phyloP scores from a whole-genome alignment of 2,888 invertebrate species.

The Thera britannica region DNA sequence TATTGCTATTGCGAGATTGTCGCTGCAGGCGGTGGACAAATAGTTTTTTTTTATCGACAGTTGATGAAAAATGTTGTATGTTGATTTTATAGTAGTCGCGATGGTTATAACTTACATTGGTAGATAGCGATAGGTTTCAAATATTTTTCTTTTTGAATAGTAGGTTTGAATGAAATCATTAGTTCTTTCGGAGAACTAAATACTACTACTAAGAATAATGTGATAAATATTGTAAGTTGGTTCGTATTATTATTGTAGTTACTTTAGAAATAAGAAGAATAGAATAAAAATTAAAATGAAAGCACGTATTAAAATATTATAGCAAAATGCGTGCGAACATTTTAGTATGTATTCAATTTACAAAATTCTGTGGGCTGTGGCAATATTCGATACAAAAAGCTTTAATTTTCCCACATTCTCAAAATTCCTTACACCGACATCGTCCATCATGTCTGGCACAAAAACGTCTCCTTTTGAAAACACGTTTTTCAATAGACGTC shows the following conservation, averaged over 20 bases:
- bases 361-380: neutral
- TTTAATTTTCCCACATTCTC: conserved; percentile 18
- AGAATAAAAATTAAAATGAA: too few species aligned
- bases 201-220: too few species aligned
- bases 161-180: too few species aligned
- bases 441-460: conserved; percentile 57
- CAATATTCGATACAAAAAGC: neutral
- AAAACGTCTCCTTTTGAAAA: conserved; percentile 49
- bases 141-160: too few species aligned
- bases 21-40: conserved; percentile 66
- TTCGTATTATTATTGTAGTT: too few species aligned
- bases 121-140: too few species aligned
- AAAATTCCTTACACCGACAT: conserved; percentile 40
- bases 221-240: too few species aligned
- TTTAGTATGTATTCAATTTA: too few species aligned
- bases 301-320: too few species aligned
- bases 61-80: conserved; percentile 15
- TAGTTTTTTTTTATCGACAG: conserved; percentile 51
- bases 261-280: too few species aligned
- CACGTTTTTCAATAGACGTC: conserved; percentile 59
- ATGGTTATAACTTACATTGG: neutral
- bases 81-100: neutral
- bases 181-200: too few species aligned
- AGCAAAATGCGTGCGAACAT: too few species aligned
- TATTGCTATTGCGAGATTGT: conserved; percentile 74